phyloP scores from a whole-genome alignment of 2,797 vertebrate species.

The Galagoides demidoff region DNA sequence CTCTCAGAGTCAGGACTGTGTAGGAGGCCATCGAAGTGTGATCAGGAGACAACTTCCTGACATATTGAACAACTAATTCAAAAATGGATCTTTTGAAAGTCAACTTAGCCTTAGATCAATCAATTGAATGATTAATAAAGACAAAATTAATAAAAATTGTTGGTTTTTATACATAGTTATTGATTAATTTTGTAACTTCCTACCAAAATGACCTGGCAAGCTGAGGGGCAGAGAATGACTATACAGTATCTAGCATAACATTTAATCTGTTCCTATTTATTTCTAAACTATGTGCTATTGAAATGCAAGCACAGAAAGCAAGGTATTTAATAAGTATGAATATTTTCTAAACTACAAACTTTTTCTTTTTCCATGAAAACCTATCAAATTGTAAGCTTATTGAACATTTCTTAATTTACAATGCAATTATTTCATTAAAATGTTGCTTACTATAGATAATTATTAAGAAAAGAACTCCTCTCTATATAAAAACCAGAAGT shows the following conservation, averaged over 20 bases:
- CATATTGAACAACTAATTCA: not conserved
- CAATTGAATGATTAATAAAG: not conserved
- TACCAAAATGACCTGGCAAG: rapidly evolving
- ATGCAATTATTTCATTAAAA: not conserved
- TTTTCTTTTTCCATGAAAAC: slow-evolving; percentile 22
- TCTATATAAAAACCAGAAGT: not conserved
- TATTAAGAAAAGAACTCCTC: not conserved
- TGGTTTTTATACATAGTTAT: not conserved
- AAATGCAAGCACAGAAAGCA: not conserved
- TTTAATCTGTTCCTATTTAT: slow-evolving; percentile 30
- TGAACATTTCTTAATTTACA: not conserved
- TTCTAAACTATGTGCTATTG: not conserved
- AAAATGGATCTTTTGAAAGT: not conserved
- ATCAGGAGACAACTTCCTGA: not conserved
- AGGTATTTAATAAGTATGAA: not conserved
- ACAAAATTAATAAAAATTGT: not conserved
- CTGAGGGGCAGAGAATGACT: not conserved
- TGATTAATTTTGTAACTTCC: not conserved
- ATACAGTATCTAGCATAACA: not conserved
- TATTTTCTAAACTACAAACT: not conserved
- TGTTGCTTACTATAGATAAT: not conserved
- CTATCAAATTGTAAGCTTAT: not conserved
- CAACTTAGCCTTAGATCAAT: not conserved
- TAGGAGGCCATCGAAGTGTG: not conserved
- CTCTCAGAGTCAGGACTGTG: not conserved